Evolutionary conservation across 2,888 invertebrate species (phyloP).

Genomic region (Mesoligia furuncula): DNA sequence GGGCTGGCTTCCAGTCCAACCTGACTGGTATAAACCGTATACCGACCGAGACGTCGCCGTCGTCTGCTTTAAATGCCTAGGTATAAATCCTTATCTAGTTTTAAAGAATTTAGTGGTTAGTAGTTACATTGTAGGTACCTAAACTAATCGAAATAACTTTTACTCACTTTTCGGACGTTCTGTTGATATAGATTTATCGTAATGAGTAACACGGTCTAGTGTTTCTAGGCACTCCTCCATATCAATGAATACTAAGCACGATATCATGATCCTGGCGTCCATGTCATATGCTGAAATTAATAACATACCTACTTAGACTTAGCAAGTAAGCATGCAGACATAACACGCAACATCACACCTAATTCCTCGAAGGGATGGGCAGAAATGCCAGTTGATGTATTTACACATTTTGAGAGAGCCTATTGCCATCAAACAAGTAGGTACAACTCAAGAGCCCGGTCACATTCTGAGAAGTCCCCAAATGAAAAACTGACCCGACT

Average conservation of each 20-base stretch:
- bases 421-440: too few relatives aligned
- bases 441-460: neutral
- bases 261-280: conserved; percentile 83
- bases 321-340: neutral
- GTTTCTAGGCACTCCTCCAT: conserved; percentile 79
- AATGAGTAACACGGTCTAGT: conserved; percentile 74
- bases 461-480: conserved; percentile 9
- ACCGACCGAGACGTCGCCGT: neutral
- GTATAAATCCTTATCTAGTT: neutral
- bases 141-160: neutral
- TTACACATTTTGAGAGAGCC: neutral
- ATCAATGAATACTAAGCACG: conserved; percentile 84
- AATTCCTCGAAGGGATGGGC: neutral
- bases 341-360: neutral
- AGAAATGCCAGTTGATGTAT: neutral
- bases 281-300: conserved; percentile 82
- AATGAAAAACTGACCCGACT: neutral
- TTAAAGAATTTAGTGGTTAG: neutral
- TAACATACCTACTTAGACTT: neutral
- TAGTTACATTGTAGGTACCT: neutral
- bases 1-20: neutral
- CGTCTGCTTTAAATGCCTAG: neutral
- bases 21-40: neutral
- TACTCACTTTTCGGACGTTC: conserved; percentile 70
- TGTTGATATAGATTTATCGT: conserved; percentile 58